Evolutionary conservation across 2,113 vertebrate species (phyloP).

Genomic region (Nerophis lumbriciformis): DNA sequence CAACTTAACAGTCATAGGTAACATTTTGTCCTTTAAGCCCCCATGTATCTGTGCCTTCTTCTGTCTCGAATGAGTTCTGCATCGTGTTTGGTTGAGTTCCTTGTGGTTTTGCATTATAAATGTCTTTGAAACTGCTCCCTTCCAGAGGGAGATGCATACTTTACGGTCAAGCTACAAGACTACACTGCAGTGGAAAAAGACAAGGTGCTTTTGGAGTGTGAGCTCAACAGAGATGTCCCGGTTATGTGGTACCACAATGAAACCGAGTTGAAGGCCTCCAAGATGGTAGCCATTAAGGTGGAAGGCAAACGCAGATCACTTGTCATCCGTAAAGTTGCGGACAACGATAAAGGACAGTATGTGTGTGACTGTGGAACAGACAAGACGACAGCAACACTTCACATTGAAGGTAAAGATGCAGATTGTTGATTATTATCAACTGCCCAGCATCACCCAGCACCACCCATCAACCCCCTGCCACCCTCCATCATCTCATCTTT

Average conservation of each 20-base stretch:
- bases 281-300: conserved; percentile 76
- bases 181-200: conserved; percentile 93
- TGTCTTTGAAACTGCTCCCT: conserved; percentile 42
- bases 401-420: conserved; percentile 85
- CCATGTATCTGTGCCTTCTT: neutral
- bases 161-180: conserved; percentile 93
- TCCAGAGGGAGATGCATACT: conserved; percentile 94
- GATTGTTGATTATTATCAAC: neutral
- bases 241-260: conserved; percentile 95
- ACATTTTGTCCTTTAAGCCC: neutral
- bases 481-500: too few relatives aligned
- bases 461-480: neutral
- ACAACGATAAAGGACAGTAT: conserved; percentile 88
- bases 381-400: conserved; percentile 80
- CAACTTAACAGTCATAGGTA: conserved; percentile 94
- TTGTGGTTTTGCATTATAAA: conserved; percentile 2
- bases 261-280: conserved; percentile 83
- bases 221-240: conserved; percentile 93
- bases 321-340: conserved; percentile 80
- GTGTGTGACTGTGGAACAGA: conserved; percentile 92
- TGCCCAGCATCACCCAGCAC: neutral
- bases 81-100: neutral
- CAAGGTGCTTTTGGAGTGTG: conserved; percentile 83
- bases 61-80: neutral
- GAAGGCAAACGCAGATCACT: conserved; percentile 84